Base-by-base conservation (phyloP, 30 jellyfish, hydroid and myxozoan species). In the Phacellophora camtschatica region DNA sequence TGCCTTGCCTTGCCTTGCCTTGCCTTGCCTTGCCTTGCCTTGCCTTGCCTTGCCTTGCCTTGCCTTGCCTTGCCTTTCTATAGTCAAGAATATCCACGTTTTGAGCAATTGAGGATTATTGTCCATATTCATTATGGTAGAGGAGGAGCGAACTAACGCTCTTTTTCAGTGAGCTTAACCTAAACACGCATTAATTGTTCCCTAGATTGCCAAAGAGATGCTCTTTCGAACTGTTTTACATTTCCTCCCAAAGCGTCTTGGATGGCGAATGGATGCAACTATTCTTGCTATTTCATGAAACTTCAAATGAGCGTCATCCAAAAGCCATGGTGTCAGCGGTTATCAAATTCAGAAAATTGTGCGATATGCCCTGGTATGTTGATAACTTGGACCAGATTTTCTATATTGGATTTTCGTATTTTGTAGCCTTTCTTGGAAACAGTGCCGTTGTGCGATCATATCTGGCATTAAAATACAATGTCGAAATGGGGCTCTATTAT, bases 281-380 rank as follows among this genome's bases (percentile, higher is more conserved):
- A 65, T 32, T 15, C 86, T 46, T 81, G 93, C 53, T 25, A 18
- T 16, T 49, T 35, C 33, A 63, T n/a, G 0, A 3, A 34, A 66
- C 58, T 81, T 55, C 34, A 12, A 9, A 23, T 7, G 59, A 56
- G 32, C 1, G 11, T 48, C 23, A 55, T 51, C 30, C 56, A 39
- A 7, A 50, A 23, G 51, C 86, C 93, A 8, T 81, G 93, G 93
- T 81, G 93, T 68, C 85, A 81, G 56, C 66, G 73, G 19, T 18
- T 81, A 11, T 12, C 70, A 20, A 81, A 58, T 29, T 5, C 15
- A 4, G 30, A 9, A 53, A 1, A 7, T 6, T 81, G 93, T 43
- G 85, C 93, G 0, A 51, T 63, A 27, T 81, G 92, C 20, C 92
- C 92, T 46, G 92, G 92, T 81, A 20, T 9, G 90, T 61, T 36